Conservation (phyloP, 2,888 invertebrate species). For the Lasioglossum oenotherae region DNA sequence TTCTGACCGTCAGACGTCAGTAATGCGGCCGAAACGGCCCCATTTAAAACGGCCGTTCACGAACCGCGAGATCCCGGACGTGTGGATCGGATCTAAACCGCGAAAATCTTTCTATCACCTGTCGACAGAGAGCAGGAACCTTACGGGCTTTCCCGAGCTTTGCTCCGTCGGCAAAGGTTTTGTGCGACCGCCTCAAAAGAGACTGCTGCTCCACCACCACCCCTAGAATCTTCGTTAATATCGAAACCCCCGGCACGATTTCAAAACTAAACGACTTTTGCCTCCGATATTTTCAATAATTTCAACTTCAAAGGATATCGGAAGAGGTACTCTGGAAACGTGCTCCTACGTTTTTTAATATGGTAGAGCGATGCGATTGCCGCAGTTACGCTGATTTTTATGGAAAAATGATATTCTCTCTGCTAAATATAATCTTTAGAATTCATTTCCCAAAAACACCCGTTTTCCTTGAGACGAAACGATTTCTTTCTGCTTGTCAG, state of each 20-base stretch:
- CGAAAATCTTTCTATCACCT: slow-evolving; percentile 40
- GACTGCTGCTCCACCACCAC: background rate
- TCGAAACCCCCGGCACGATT: background rate
- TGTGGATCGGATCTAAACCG: slow-evolving; percentile 33
- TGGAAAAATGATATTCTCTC: background rate
- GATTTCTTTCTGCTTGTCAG: slow-evolving; percentile 12
- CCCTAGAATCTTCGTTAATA: slow-evolving; percentile 34
- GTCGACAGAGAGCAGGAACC: background rate
- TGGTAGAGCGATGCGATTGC: background rate
- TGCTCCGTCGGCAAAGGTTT: slow-evolving; percentile 23
- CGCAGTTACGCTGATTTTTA: background rate
- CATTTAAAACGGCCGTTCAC: slow-evolving; percentile 39
- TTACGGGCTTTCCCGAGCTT: slow-evolving; percentile 13
- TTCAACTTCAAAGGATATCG: slow-evolving; percentile 16
- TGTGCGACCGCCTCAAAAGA: slow-evolving; percentile 1
- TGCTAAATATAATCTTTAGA: too few relatives aligned
- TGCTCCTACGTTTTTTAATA: background rate
- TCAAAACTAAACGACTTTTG: background rate
- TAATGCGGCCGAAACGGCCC: slow-evolving; percentile 14
- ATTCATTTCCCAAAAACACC: too few relatives aligned
- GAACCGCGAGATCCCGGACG: slow-evolving; percentile 18
- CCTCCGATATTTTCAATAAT: slow-evolving; percentile 28
- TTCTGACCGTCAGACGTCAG: slow-evolving; percentile 41
- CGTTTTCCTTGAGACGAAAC: background rate
- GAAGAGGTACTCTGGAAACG: background rate